These are phyloP conservation scores for Rhodeus uyekii DNA, from an alignment of 2,797 vertebrate genomes.

Conservation along the genomic window DNA sequence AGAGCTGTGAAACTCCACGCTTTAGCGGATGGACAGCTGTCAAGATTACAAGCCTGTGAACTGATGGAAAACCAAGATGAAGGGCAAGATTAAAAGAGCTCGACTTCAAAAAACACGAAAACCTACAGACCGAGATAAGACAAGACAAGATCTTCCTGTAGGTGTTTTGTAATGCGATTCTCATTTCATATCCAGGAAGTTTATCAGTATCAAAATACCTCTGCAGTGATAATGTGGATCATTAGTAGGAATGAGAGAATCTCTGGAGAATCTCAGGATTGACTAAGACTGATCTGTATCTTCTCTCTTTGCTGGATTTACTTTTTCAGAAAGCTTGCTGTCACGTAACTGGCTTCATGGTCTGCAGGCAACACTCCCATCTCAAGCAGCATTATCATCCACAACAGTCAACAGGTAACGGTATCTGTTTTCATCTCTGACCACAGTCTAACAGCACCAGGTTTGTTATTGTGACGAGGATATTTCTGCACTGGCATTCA, in stretches of 20 bases:
- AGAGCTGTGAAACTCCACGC: slow-evolving; percentile 79
- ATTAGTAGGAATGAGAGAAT: slow-evolving; percentile 31
- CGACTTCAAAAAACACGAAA: slow-evolving; percentile 66
- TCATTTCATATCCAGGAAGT: slow-evolving; percentile 33
- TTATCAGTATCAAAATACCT: slow-evolving; percentile 52
- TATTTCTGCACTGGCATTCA: slow-evolving; percentile 61
- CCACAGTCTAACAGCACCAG: slow-evolving; percentile 56
- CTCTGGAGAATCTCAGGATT: slow-evolving; percentile 40
- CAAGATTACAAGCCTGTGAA: slow-evolving; percentile 71
- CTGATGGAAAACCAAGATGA: slow-evolving; percentile 64
- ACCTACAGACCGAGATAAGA: slow-evolving; percentile 20
- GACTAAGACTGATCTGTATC: slow-evolving; percentile 33
- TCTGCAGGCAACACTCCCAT: slow-evolving; percentile 77
- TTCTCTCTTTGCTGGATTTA: slow-evolving; percentile 44
- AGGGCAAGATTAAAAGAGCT: slow-evolving; percentile 52
- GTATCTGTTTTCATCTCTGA: slow-evolving; percentile 65
- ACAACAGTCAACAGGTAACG: slow-evolving; percentile 69
- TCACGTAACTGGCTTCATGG: slow-evolving; percentile 75
- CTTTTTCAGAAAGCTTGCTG: slow-evolving; percentile 64
- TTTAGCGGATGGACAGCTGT: slow-evolving; percentile 68
- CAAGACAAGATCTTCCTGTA: slow-evolving; percentile 20
- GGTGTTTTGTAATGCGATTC: slow-evolving; percentile 37
- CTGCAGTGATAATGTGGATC: slow-evolving; percentile 22
- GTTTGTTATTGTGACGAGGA: slow-evolving; percentile 64
- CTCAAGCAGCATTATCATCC: slow-evolving; percentile 57